phyloP scores from a whole-genome alignment of 92 coral and sea anemone genomes.

The Blastomussa wellsi region DNA sequence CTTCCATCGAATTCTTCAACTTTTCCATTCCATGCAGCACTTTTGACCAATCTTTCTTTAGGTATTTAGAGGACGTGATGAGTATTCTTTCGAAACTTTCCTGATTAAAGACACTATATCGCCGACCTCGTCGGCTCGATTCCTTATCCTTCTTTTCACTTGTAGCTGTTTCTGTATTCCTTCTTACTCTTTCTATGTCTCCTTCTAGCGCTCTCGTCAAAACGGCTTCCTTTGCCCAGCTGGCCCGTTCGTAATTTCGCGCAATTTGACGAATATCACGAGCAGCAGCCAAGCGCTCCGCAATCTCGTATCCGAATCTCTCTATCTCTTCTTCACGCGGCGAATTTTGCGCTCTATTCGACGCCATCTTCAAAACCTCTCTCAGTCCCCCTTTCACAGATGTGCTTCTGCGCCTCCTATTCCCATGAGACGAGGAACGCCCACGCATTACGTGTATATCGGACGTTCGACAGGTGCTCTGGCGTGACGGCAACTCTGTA shows the following conservation, averaged over 20 bases:
- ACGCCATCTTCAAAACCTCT: neutral
- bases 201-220: conserved; percentile 71
- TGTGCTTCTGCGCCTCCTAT: conserved; percentile 39
- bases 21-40: conserved; percentile 49
- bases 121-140: conserved; percentile 29
- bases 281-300: conserved; percentile 53
- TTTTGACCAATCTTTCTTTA: conserved; percentile 71
- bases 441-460: conserved; percentile 19
- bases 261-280: conserved; percentile 58
- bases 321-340: conserved; percentile 59
- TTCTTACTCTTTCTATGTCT: conserved; percentile 58
- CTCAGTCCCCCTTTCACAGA: neutral
- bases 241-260: conserved; percentile 43
- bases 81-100: conserved; percentile 49
- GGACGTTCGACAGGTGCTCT: neutral
- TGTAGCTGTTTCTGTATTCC: neutral
- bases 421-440: conserved; percentile 24
- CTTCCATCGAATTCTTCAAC: conserved; percentile 26
- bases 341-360: neutral
- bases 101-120: conserved; percentile 31
- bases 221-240: conserved; percentile 82
- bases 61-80: conserved; percentile 47
- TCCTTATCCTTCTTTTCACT: neutral
- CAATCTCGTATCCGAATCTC: conserved; percentile 66
- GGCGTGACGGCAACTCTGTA: neutral